These are phyloP conservation scores for Morpho helenor DNA, from an alignment of 2,888 invertebrate genomes.

Conservation along the genomic window DNA sequence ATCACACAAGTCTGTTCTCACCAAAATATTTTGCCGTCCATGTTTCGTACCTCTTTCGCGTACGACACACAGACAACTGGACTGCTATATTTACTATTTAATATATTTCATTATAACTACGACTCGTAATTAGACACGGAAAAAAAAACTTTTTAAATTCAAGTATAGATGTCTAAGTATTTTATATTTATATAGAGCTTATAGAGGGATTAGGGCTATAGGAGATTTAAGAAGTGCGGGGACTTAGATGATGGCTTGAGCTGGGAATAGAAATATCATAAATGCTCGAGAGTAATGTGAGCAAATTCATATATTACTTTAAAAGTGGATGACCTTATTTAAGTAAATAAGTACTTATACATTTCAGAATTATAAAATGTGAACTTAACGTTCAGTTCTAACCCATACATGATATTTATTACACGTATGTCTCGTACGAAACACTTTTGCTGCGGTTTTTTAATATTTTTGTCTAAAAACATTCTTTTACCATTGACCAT, in stretches of 20 bases:
- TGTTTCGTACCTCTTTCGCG: conserved; percentile 42
- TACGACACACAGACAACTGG: conserved; percentile 49
- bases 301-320: too few relatives aligned
- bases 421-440: too few relatives aligned
- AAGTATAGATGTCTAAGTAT: conserved; percentile 64
- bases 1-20: conserved; percentile 34
- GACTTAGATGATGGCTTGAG: conserved; percentile 30
- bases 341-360: too few relatives aligned
- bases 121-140: conserved; percentile 60
- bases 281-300: too few relatives aligned
- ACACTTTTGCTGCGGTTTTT: too few relatives aligned
- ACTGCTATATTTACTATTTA: conserved; percentile 47
- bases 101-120: conserved; percentile 48
- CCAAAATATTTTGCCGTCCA: conserved; percentile 76
- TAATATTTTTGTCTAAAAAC: too few relatives aligned
- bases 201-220: conserved; percentile 71
- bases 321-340: too few relatives aligned
- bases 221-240: conserved; percentile 35
- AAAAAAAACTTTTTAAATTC: conserved; percentile 50
- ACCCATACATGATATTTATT: too few relatives aligned
- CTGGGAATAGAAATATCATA: not conserved
- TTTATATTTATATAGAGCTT: conserved; percentile 76
- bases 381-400: too few relatives aligned
- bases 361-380: too few relatives aligned
- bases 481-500: too few relatives aligned